Conservation (phyloP, 2,888 invertebrate species). For the Eucriotettix oculatus region DNA sequence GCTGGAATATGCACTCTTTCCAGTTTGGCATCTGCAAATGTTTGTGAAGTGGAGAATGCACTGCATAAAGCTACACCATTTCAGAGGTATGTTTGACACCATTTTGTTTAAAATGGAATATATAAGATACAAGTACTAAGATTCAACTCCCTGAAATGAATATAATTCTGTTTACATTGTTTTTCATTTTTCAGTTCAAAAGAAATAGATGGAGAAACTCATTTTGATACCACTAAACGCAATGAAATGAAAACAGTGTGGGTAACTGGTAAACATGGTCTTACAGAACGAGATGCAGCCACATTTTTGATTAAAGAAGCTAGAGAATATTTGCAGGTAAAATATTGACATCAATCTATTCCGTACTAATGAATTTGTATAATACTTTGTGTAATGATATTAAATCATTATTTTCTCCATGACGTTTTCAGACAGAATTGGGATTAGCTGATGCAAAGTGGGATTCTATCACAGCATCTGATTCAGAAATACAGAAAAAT, state of each 20-base stretch:
- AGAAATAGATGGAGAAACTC: constrained; percentile 51
- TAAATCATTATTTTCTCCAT: constrained; percentile 1
- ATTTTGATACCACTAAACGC: constrained; percentile 43
- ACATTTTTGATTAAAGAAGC: constrained; percentile 61
- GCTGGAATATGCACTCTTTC: constrained; percentile 62
- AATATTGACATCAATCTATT: neutral
- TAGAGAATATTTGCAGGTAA: constrained; percentile 39
- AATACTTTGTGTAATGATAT: neutral
- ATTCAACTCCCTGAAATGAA: neutral
- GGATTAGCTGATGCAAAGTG: constrained; percentile 26
- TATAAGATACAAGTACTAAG: neutral
- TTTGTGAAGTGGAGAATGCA: constrained; percentile 52
- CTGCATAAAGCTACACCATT: constrained; percentile 69
- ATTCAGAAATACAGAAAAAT: neutral
- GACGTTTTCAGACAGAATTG: constrained; percentile 49
- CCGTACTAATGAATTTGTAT: neutral
- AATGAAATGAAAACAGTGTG: constrained; percentile 55
- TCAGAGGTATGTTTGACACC: constrained; percentile 37
- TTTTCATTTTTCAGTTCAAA: constrained; percentile 36
- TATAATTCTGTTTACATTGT: neutral
- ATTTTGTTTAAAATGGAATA: neutral
- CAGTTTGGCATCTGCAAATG: constrained; percentile 59
- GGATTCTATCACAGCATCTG: neutral
- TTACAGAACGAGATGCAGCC: constrained; percentile 72
- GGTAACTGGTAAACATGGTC: constrained; percentile 61